phyloP scores from a whole-genome alignment of 2,888 invertebrate genomes.

The Thyatira batis region DNA sequence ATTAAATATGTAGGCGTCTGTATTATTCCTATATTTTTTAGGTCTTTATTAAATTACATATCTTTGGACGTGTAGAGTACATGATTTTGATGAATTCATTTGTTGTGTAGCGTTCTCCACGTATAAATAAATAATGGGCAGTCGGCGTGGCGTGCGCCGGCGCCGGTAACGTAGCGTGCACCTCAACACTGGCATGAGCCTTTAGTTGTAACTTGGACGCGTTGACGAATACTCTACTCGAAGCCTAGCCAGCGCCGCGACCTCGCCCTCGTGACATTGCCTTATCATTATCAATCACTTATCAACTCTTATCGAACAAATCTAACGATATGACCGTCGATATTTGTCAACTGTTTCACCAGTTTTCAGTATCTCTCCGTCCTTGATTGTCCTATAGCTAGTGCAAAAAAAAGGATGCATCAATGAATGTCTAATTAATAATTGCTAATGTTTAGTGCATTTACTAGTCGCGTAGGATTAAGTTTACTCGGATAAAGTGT shows the following conservation, averaged over 20 bases:
- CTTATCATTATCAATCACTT: slow-evolving; percentile 55
- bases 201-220: slow-evolving; percentile 77
- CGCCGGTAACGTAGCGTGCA: slow-evolving; percentile 46
- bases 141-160: slow-evolving; percentile 62
- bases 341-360: slow-evolving; percentile 27
- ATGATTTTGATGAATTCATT: slow-evolving; percentile 56
- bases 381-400: slow-evolving; percentile 40
- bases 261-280: slow-evolving; percentile 68
- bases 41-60: slow-evolving; percentile 26
- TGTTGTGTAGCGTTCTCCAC: slow-evolving; percentile 52
- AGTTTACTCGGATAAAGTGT: slow-evolving; percentile 57
- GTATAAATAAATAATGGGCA: slow-evolving; percentile 66
- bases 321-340: slow-evolving; percentile 50
- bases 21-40: not conserved
- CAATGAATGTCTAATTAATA: slow-evolving; percentile 26
- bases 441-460: slow-evolving; percentile 51
- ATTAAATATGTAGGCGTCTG: not conserved
- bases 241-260: slow-evolving; percentile 46
- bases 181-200: slow-evolving; percentile 39
- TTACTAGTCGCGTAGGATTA: slow-evolving; percentile 52
- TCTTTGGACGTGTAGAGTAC: slow-evolving; percentile 34
- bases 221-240: slow-evolving; percentile 73
- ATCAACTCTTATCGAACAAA: slow-evolving; percentile 58
- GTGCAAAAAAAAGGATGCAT: slow-evolving; percentile 25
- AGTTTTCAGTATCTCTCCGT: slow-evolving; percentile 36